Evolutionary conservation across 2,797 vertebrate genomes (phyloP).

Genomic region (Vultur gryphus): DNA sequence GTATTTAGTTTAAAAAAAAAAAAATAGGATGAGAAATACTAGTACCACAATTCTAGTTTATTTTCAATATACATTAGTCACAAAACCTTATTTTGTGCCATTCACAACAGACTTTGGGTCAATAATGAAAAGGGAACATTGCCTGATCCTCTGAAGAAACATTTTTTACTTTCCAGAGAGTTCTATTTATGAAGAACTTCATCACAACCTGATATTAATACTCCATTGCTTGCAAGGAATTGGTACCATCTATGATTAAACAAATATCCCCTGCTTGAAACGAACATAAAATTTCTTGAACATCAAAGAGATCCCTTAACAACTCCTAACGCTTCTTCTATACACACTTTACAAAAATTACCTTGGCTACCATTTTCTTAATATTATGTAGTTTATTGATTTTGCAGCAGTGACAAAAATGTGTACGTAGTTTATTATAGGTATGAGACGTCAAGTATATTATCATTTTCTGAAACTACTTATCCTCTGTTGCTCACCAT

Average conservation of each 20-base stretch:
- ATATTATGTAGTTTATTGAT: conserved; percentile 32
- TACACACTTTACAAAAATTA: neutral
- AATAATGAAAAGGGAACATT: neutral
- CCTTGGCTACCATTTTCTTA: neutral
- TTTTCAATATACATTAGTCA: neutral
- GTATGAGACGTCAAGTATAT: conserved; percentile 45
- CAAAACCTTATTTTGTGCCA: neutral
- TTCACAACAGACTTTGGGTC: neutral
- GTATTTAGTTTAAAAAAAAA: neutral
- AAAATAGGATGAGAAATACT: neutral
- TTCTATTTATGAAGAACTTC: neutral
- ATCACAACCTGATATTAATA: neutral
- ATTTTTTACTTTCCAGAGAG: neutral
- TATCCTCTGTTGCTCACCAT: conserved; percentile 66
- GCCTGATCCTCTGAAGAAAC: neutral
- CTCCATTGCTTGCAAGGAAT: neutral
- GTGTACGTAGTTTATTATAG: conserved; percentile 29
- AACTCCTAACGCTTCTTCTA: neutral
- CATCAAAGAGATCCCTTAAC: neutral
- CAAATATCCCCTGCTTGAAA: neutral
- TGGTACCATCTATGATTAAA: neutral
- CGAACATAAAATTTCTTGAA: neutral
- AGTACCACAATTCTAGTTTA: neutral
- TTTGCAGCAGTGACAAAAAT: conserved; percentile 45
- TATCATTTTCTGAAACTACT: conserved; percentile 66